Evolutionary conservation across 2,113 vertebrate genomes (phyloP).

Genomic region (Psophia crepitans): DNA sequence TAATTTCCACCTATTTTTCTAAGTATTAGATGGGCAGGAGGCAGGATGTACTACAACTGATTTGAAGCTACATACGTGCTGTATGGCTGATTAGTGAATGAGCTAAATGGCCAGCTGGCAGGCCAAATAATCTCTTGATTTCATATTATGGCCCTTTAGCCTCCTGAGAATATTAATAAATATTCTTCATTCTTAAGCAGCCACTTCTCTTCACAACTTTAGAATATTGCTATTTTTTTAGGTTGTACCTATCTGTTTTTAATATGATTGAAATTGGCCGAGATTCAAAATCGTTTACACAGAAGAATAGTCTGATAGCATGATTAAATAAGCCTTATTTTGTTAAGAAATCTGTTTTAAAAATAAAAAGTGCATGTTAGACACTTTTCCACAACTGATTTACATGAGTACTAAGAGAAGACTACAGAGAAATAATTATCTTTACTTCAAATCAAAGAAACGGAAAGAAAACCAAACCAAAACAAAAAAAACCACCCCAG

Average conservation of each 20-base stretch:
- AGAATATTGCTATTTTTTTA: neutral
- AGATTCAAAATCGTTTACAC: neutral
- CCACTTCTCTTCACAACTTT: fast-evolving
- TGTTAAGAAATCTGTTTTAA: neutral
- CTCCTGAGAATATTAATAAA: neutral
- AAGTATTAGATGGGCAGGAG: neutral
- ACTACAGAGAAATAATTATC: neutral
- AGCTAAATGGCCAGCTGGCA: neutral
- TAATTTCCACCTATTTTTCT: neutral
- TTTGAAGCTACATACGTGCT: neutral
- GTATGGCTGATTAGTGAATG: neutral
- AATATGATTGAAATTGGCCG: neutral
- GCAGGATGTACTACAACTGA: neutral
- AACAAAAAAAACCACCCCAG: too few relatives aligned
- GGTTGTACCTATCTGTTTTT: neutral
- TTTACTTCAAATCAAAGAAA: neutral
- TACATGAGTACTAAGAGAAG: neutral
- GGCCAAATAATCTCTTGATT: neutral
- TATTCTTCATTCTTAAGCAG: fast-evolving
- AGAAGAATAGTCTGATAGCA: neutral
- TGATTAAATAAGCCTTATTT: neutral
- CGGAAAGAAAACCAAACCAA: fast-evolving
- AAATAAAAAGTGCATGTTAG: neutral
- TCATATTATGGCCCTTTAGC: neutral
- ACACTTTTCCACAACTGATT: neutral